Evolutionary conservation across 2,113 vertebrate genomes (phyloP), one percentile per base, ranked within the genome.

Genomic region (Nycticebus coucang): DNA sequence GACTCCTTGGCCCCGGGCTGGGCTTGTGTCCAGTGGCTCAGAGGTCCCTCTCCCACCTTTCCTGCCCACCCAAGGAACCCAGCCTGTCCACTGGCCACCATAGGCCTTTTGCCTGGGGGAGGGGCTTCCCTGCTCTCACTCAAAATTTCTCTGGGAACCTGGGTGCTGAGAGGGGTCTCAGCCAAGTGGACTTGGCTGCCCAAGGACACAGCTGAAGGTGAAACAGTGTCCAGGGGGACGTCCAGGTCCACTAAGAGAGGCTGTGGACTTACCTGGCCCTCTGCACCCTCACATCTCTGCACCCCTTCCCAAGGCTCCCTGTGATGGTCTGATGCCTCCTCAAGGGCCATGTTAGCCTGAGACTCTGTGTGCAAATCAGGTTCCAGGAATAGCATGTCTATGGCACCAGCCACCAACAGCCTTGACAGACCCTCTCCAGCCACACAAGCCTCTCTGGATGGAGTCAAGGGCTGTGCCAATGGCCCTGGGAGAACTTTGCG

Each of bases 331-430:
- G 89, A 95, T 59, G 98, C 93, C 53, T 81, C 95, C 87, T 98
- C 95, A 33, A 98, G 97, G 2, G 96, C 97, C 8, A 98, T 96
- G 5, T 96, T 98, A 94, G 97, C 98, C 97, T 98, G 98, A 7
- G 93, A 94, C 2, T 97, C 98, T 21, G 74, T 26, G 0, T 6
- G 68, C 96, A 89, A 97, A 98, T 19, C 41, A 22, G 24, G 97
- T 94, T 17, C 0, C 37, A 5, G 96, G 30, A 95, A 80, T 14
- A 96, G 60, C 75, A 41, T 2, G 5, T 97, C 96, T 81, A 94
- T 94, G 68, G 98, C 89, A 13, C 96, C 98, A 87, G 94, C 94
- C 33, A 88, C 80, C 96, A 97, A 96, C 4, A 59, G 89, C 60
- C 59, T n/a, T 13, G 98, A 35, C 0, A 96, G 95, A 1, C 68